Evolutionary conservation across 2,113 vertebrate genomes (phyloP), one percentile per base, ranked within the genome.

Genomic region (Gallinago jamesoni): DNA sequence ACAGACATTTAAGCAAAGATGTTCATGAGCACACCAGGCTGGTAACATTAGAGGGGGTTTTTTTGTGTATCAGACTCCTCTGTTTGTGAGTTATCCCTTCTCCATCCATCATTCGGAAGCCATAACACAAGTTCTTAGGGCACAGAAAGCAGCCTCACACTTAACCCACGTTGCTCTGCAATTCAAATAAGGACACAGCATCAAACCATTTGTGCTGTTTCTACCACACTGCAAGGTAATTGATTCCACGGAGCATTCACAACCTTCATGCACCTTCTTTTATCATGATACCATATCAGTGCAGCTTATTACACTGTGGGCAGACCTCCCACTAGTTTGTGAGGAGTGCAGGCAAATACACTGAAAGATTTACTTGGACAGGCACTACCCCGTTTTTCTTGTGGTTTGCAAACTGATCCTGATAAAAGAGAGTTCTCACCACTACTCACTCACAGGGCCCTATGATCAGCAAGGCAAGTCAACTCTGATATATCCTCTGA

Each of bases 401-500:
- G 48, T 45, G 48, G 60, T 94, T 87, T 78, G 39, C 52, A 90
- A 88, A 91, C 41, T 41, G 53, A 72, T 73, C 39, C 76, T 85
- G 35, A 88, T 57, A 77, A 89, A 67, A 76, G 19, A 59, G 52
- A 53, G 31, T 66, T 57, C 55, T 88, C 47, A 18, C 45, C 47
- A 53, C 72, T 59, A 15, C 25, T 74, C 55, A 27, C n/a, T 80
- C 67, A 23, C 41, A 73, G 21, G 30, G 24, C 4, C 2, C 52
- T 92, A 45, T 35, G 75, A 72, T 77, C 59, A 47, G 55, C 68
- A 57, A 50, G 55, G 47, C 55, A 19, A 57, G 19, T 23, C 4
- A 1, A 43, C 25, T 62, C 45, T 27, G 33, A 48, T 48, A 48
- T 48, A 48, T 93, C 33, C 76, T 48, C 41, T 57, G 53, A 41